Conservation (phyloP, 2,113 vertebrate species). For the Neodontobutis hainanensis region DNA sequence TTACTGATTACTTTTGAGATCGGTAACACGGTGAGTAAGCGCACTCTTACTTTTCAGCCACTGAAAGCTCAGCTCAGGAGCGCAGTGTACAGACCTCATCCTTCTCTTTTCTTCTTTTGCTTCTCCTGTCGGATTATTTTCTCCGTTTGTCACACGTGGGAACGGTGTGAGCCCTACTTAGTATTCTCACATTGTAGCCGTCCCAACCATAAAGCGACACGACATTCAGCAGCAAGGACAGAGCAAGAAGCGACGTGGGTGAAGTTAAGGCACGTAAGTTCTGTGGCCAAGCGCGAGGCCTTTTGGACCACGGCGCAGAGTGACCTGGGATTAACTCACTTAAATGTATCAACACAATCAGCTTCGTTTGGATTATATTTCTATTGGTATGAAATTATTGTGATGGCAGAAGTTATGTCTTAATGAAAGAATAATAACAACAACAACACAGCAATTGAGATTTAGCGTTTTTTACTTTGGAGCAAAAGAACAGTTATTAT, state of each 20-base stretch:
- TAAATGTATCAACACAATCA: constrained; percentile 24
- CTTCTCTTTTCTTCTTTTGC: constrained; percentile 52
- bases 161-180: constrained; percentile 75
- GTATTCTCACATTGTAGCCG: constrained; percentile 73
- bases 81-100: constrained; percentile 54
- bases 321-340: constrained; percentile 40
- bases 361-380: constrained; percentile 7
- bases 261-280: constrained; percentile 67
- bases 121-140: constrained; percentile 62
- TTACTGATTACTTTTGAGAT: too few species aligned
- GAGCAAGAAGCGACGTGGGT: constrained; percentile 47
- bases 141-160: constrained; percentile 72
- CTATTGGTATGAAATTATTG: constrained; percentile 7
- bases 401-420: too few species aligned
- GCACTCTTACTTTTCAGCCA: constrained; percentile 11
- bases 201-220: constrained; percentile 74
- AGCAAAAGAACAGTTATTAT: too few species aligned
- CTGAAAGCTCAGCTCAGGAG: constrained; percentile 29
- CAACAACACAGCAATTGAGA: too few species aligned
- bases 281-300: constrained; percentile 38
- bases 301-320: constrained; percentile 29
- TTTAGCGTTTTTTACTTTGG: too few species aligned
- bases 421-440: too few species aligned
- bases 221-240: constrained; percentile 70
- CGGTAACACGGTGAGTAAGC: too few species aligned